These are phyloP conservation scores for Oceanodroma leucorhoa DNA, from an alignment of 2,797 vertebrate genomes.

Conservation along the genomic window DNA sequence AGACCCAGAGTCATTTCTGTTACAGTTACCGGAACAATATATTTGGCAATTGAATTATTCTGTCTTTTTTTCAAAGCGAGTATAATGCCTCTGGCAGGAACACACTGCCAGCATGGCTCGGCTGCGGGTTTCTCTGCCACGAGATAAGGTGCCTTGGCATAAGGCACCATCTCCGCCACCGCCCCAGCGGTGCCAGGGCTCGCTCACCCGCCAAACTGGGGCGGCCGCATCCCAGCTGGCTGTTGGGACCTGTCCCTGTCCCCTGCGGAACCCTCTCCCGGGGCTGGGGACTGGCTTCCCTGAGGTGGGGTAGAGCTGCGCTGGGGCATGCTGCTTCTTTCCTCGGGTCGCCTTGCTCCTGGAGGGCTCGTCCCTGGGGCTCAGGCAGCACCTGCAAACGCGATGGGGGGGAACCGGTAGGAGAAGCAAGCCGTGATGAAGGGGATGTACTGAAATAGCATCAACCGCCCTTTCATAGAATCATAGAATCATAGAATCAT, in stretches of 20 bases:
- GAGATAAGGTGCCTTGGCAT: background rate
- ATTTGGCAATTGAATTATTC: slow-evolving; percentile 35
- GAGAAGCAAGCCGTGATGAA: background rate
- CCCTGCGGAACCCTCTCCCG: accelerated
- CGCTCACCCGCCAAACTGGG: accelerated
- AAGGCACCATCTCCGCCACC: background rate
- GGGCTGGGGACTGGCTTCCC: background rate
- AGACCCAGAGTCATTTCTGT: background rate
- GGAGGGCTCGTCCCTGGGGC: background rate
- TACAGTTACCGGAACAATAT: slow-evolving; percentile 46
- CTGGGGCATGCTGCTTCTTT: background rate
- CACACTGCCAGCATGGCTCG: background rate
- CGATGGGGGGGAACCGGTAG: accelerated
- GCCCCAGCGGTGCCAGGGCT: background rate
- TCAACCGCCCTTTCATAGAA: accelerated
- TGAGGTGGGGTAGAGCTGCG: accelerated
- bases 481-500: no score
- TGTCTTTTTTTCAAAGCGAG: slow-evolving; percentile 12
- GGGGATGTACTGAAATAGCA: background rate
- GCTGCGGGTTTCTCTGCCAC: background rate
- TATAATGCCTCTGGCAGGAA: slow-evolving; percentile 7
- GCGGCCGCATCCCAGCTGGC: background rate
- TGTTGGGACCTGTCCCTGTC: background rate
- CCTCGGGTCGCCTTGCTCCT: background rate
- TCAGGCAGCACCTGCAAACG: background rate